Conservation (phyloP, 1,140 invertebrate species). For the Drosophila sulfurigaster region DNA sequence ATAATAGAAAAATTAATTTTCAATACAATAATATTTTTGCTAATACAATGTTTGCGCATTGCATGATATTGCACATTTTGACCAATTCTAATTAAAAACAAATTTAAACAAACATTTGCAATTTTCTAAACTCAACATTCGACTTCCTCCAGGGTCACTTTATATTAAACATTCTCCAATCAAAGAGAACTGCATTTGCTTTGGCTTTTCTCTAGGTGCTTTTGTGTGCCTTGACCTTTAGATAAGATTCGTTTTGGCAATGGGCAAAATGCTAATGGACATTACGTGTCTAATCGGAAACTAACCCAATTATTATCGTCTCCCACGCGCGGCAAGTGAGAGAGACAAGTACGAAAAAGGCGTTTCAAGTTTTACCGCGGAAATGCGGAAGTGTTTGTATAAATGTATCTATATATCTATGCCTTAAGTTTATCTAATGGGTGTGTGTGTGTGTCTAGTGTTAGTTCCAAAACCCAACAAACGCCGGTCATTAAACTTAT, state of each 20-base stretch:
- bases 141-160: no score
- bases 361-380: constrained; percentile 72
- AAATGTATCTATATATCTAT: neutral
- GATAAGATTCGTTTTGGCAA: constrained; percentile 25
- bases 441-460: constrained; percentile 27
- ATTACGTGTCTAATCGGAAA: constrained; percentile 52
- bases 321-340: constrained; percentile 20
- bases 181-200: neutral
- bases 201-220: neutral
- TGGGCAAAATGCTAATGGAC: constrained; percentile 59
- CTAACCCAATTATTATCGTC: constrained; percentile 59
- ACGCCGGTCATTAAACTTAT: constrained; percentile 71
- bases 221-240: constrained; percentile 28
- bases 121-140: no score
- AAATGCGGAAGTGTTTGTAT: constrained; percentile 62
- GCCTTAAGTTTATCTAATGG: constrained; percentile 25
- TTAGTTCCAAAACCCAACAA: constrained; percentile 21
- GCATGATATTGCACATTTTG: no score
- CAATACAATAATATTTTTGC: no score
- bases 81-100: no score
- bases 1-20: no score
- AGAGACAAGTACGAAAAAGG: constrained; percentile 55
- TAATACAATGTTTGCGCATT: no score
- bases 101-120: no score
- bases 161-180: neutral